Base-by-base conservation (phyloP, 2,888 invertebrate genomes). In the Leucophenga montana region DNA sequence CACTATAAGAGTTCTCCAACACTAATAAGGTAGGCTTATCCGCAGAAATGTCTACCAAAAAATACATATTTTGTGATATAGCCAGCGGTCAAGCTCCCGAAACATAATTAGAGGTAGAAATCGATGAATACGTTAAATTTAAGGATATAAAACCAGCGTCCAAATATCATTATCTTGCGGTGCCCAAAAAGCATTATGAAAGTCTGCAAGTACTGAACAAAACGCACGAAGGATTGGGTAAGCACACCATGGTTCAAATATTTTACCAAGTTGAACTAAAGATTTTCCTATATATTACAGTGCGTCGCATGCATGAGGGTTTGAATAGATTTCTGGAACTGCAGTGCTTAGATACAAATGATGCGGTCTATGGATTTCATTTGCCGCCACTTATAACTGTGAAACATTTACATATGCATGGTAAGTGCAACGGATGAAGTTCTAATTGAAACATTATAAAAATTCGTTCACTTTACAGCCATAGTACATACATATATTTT, bases 311-410 rank as follows among this genome's bases (percentile, higher is more conserved):
- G 90, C 89, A 94, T 3, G 80, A 88, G 0, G 89, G 89, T 0
- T 84, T 91, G 0, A 89, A 89, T 61, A 86, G 89, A 1, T 79
- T 90, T 22, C 78, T 93, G 1, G 72, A 79, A 0, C 89, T 91
- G n/a, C 89, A 91, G 73, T 90, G 90, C n/a, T 87, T 90, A 0
- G 78, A 88, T 0, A 61, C 86, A 0, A 84, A 88, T 0, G 90
- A 91, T 69, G 89, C 90, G 16, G 89, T 92, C 62, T 90, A 93
- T 56, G 97, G 97, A 0, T 97, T 96, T 85, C 97, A 97, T 86
- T 94, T 95, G 93, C 97, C 97, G 0, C 97, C 97, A 0, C 97
- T 97, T 88, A 92, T 94, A 71, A 93, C 94, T 0, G 92, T 97
- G 0, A 88, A 89, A 61, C 97, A 97, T 88, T 73, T 87, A 14